Conservation (phyloP, 1,140 invertebrate species). For the Anadara kagoshimensis region DNA sequence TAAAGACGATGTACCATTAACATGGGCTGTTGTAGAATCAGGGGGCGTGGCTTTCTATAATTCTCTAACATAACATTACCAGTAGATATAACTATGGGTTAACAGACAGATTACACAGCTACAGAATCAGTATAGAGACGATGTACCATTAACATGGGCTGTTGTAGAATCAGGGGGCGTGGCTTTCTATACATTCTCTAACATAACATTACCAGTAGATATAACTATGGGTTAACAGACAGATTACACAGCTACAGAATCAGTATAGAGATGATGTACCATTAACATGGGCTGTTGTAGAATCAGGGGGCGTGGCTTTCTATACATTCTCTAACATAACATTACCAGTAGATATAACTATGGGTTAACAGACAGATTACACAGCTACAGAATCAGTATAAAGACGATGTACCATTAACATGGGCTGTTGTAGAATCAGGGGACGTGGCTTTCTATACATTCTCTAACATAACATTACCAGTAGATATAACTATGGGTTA, state of each 20-base stretch:
- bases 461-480: not conserved
- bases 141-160: constrained; percentile 62
- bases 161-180: constrained; percentile 66
- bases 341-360: not conserved
- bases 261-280: constrained; percentile 50
- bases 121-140: constrained; percentile 35
- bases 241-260: not conserved
- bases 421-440: constrained; percentile 68
- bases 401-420: constrained; percentile 57
- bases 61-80: constrained; percentile 4
- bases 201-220: not conserved
- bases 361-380: too few relatives aligned
- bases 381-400: not conserved
- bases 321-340: constrained; percentile 26
- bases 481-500: not conserved
- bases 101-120: too few relatives aligned
- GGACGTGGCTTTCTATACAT: constrained; percentile 62
- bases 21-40: constrained; percentile 65
- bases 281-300: constrained; percentile 65
- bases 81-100: not conserved
- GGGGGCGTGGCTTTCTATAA: constrained; percentile 65
- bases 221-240: too few relatives aligned
- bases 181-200: constrained; percentile 53
- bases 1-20: constrained; percentile 55
- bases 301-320: constrained; percentile 66